Conservation (phyloP, 2,797 vertebrate species). For the Lemur catta region DNA sequence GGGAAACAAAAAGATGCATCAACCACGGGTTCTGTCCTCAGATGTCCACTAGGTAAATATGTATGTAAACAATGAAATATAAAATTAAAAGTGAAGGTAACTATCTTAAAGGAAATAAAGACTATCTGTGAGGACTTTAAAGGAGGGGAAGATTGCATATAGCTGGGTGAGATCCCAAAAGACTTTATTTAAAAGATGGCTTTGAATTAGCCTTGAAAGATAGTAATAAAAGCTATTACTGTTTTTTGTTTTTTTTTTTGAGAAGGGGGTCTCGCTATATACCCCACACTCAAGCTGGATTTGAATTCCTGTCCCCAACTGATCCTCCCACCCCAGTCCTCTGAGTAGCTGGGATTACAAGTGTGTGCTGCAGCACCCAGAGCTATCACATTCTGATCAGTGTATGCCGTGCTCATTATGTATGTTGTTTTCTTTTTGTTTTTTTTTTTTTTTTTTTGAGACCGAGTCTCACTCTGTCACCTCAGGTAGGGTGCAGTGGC, state of each 20-base stretch:
- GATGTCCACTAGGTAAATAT: background rate
- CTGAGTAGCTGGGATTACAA: no score
- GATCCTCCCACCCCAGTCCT: no score
- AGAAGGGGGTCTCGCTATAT: no score
- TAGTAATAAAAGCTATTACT: background rate
- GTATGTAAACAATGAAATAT: conserved; percentile 11
- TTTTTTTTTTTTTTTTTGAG: no score
- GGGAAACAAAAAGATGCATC: conserved; percentile 22
- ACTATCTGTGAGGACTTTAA: background rate
- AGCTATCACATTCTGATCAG: background rate
- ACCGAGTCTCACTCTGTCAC: background rate
- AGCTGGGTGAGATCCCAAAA: background rate
- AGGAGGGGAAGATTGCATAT: background rate
- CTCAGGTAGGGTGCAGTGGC: no score
- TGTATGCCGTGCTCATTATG: background rate
- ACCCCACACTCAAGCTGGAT: no score
- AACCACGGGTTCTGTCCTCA: background rate
- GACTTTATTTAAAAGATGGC: background rate
- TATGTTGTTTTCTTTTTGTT: conserved; percentile 16
- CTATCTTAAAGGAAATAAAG: background rate
- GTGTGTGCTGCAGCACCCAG: no score
- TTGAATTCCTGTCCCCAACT: no score
- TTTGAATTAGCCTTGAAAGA: conserved; percentile 10
- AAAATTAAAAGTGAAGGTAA: background rate
- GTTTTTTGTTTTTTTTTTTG: no score